Percentiles rank a stretch among this genome's conserved stretches.
Conservation (phyloP, 2,888 invertebrate genomes). For the Bruchidius siliquastri region DNA sequence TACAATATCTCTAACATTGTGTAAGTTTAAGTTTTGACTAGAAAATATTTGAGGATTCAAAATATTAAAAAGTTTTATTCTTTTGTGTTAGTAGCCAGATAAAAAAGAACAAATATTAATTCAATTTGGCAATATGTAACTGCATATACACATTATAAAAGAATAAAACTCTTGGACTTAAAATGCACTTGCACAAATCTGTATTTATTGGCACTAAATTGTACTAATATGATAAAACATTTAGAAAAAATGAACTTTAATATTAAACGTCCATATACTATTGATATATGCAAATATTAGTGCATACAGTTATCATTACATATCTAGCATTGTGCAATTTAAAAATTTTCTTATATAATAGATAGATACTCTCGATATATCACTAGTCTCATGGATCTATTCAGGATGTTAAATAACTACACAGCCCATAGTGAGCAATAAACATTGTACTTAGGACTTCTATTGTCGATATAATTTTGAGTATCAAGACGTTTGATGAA, state of each 20-base stretch:
- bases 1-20: background rate
- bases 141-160: background rate
- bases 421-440: background rate
- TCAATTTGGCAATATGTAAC: no score
- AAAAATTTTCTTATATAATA: background rate
- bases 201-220: constrained; percentile 20
- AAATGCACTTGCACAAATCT: background rate
- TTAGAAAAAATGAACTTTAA: background rate
- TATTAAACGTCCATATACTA: background rate
- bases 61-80: background rate
- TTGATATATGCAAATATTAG: background rate
- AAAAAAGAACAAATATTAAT: background rate
- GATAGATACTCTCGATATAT: background rate
- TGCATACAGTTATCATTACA: background rate
- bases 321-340: background rate
- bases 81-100: background rate
- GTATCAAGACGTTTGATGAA: no score
- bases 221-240: constrained; percentile 16
- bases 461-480: no score
- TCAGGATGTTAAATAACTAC: background rate
- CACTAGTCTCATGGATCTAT: background rate
- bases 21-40: background rate
- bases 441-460: no score
- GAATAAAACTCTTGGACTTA: background rate
- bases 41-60: background rate